Evolutionary conservation across 2,797 vertebrate genomes (phyloP).

Genomic region (Tadarida brasiliensis): DNA sequence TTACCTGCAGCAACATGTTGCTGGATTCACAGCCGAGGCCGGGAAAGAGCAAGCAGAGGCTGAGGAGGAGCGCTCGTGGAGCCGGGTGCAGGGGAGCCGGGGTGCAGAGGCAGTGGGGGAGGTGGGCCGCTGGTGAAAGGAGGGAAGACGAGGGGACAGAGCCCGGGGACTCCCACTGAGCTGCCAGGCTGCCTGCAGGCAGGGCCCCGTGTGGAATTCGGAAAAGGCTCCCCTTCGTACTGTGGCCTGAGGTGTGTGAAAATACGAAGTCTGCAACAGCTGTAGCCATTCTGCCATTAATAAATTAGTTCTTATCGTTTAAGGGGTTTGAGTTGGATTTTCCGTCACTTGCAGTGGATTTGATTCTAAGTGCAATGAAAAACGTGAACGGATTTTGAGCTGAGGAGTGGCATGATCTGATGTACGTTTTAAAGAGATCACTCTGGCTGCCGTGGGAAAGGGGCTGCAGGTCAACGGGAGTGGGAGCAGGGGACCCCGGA

Average conservation of each 20-base stretch:
- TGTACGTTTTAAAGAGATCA: not conserved
- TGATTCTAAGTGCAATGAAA: constrained; percentile 58
- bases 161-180: not conserved
- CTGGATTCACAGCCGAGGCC: not conserved
- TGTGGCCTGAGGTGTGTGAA: not conserved
- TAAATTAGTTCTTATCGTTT: constrained; percentile 50
- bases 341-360: constrained; percentile 49
- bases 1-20: too few species aligned
- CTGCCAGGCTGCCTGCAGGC: not conserved
- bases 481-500: not conserved
- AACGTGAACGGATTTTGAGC: constrained; percentile 45
- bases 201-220: not conserved
- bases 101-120: not conserved
- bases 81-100: too few species aligned
- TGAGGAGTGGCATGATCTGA: not conserved
- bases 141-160: not conserved
- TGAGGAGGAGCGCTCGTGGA: not conserved
- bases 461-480: not conserved
- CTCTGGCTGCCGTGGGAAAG: not conserved
- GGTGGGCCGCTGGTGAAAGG: not conserved
- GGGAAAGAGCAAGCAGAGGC: not conserved
- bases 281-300: not conserved
- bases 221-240: not conserved
- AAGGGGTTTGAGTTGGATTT: constrained; percentile 44
- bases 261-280: too few species aligned